Conservation (phyloP, 2,888 invertebrate species). For the Atethmia centrago region DNA sequence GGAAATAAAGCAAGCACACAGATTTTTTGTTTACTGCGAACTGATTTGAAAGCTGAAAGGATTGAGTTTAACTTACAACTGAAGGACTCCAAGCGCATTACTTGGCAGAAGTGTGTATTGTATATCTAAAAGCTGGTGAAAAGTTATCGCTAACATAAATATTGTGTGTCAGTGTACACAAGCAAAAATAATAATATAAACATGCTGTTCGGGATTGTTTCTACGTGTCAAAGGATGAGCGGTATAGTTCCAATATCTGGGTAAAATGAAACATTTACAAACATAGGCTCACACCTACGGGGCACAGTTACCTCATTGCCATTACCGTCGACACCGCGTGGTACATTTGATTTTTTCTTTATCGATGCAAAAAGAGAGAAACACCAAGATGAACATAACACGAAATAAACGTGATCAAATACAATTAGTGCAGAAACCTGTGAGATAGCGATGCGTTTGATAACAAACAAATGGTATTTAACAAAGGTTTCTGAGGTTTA, state of each 20-base stretch:
- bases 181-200: conserved; percentile 58
- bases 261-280: conserved; percentile 76
- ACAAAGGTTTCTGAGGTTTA: conserved; percentile 58
- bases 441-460: conserved; percentile 69
- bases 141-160: conserved; percentile 62
- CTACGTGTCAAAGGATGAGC: conserved; percentile 80
- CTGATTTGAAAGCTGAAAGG: conserved; percentile 68
- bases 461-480: conserved; percentile 48
- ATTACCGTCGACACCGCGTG: conserved; percentile 98
- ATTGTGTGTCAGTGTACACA: conserved; percentile 61
- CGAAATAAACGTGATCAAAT: conserved; percentile 76
- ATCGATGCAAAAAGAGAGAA: conserved; percentile 91
- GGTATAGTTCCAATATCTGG: conserved; percentile 71
- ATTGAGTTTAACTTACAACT: conserved; percentile 58
- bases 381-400: conserved; percentile 88
- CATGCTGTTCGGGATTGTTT: conserved; percentile 75
- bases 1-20: conserved; percentile 69
- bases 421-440: conserved; percentile 75
- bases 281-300: conserved; percentile 86
- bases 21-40: conserved; percentile 66
- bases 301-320: conserved; percentile 95
- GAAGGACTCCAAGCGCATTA: conserved; percentile 67
- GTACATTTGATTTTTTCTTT: conserved; percentile 97
- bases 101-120: conserved; percentile 59
- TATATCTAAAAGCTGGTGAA: conserved; percentile 73